Evolutionary conservation across 2,113 vertebrate species (phyloP).

Genomic region (Macquaria australasica): DNA sequence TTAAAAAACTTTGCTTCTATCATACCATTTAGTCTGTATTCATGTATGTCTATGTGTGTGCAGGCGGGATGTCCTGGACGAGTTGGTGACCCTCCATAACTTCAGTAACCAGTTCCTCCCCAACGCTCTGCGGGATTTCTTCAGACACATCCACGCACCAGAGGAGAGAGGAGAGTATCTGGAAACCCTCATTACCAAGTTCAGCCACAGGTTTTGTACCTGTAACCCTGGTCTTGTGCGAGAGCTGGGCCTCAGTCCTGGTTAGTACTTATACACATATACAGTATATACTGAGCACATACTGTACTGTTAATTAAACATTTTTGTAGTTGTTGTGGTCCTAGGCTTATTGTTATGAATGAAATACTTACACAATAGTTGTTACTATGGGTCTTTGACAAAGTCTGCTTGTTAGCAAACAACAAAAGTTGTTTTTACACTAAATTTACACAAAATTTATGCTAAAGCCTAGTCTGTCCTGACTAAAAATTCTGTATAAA

Average conservation of each 20-base stretch:
- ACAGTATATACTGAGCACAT: neutral
- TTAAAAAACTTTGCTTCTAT: neutral
- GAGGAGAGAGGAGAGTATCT: constrained; percentile 98
- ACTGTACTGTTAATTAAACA: neutral
- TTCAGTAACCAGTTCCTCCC: constrained; percentile 99
- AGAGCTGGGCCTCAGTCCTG: constrained; percentile 96
- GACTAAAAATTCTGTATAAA: too few species aligned
- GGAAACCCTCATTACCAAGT: constrained; percentile 99
- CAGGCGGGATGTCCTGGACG: constrained; percentile 97
- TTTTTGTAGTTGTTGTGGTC: neutral
- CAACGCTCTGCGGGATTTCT: constrained; percentile 98
- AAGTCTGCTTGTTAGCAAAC: too few species aligned
- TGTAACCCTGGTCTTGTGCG: constrained; percentile 94
- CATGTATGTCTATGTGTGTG: constrained; percentile 10
- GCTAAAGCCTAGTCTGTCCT: too few species aligned
- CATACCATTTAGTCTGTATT: neutral
- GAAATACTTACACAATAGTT: neutral
- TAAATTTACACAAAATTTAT: too few species aligned
- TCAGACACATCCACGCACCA: constrained; percentile 97
- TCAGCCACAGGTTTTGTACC: constrained; percentile 97
- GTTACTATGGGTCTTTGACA: neutral
- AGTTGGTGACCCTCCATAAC: constrained; percentile 97
- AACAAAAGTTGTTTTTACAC: too few species aligned
- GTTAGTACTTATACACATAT: constrained; percentile 82
- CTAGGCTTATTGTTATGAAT: neutral